Evolutionary conservation across 2,797 vertebrate genomes (phyloP), one percentile per base, ranked within the genome.

Genomic region (Chaetodon trifasciatus): DNA sequence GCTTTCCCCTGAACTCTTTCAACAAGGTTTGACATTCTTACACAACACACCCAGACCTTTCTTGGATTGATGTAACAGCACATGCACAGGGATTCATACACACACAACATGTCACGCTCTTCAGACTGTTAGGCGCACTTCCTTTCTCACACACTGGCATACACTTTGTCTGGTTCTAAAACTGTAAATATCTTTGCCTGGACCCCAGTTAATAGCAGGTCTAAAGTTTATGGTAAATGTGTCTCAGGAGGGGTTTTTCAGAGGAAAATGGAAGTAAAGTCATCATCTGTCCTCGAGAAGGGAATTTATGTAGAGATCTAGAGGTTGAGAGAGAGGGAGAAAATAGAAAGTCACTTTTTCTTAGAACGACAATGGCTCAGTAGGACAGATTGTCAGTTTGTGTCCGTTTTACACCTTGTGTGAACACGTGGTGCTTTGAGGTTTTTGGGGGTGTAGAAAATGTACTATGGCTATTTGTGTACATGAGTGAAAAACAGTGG

Each of bases 161-260:
- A 69, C 58, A 74, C 53, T 35, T 3, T 60, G 4, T 42, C 69
- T 57, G 21, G 32, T 35, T 15, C 17, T 37, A 8, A 16, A 35
- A 35, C 40, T 56, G 21, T 73, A 64, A 89, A 75, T 63, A 58
- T 49, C 6, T 35, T 56, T 65, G 16, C 49, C 19, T 16, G 6
- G 7, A 61, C 57, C 64, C 42, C 19, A 53, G 15, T 66, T 61
- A 13, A 55, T 35, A 6, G 39, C 55, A 24, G 28, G 63, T 23
- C 10, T 37, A 5, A 11, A 28, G 13, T 55, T 42, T 52, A 13
- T 57, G n/a, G 16, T 32, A 21, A 28, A 61, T 67, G 56, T 53
- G 8, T 77, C 42, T 44, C 60, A 24, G 35, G 16, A 10, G 46
- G 5, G 12, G 6, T 56, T 39, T 55, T n/a, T 40, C n/a, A 32